A percentile compares a stretch with the other conserved stretches of the same genome.
These are phyloP conservation scores for Eumerus sabulonum DNA, from an alignment of 2,888 invertebrate genomes.

Conservation along the genomic window DNA sequence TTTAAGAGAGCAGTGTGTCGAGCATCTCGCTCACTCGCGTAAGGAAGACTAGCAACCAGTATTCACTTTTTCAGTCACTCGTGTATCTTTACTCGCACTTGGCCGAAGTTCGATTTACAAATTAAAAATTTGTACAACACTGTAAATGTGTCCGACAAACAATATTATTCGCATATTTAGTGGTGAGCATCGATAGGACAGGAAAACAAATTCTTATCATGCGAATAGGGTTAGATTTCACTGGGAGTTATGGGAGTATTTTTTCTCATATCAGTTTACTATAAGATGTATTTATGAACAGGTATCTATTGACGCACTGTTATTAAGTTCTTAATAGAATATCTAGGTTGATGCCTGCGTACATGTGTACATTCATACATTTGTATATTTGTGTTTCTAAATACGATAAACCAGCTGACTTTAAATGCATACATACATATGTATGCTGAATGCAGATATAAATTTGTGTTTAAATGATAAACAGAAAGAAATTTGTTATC, in stretches of 20 bases:
- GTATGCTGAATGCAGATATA: too few relatives aligned
- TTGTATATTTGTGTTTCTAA: background rate
- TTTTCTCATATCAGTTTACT: too few relatives aligned
- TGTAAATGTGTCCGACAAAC: slow-evolving; percentile 23
- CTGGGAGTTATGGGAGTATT: too few relatives aligned
- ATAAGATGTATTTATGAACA: too few relatives aligned
- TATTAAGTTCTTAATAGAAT: too few relatives aligned
- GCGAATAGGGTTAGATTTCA: slow-evolving; percentile 12
- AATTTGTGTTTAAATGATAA: too few relatives aligned
- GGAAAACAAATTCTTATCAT: slow-evolving; percentile 37
- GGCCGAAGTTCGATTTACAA: slow-evolving; percentile 20
- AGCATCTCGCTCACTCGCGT: slow-evolving; percentile 40
- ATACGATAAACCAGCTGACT: background rate
- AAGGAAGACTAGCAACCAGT: background rate
- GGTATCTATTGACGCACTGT: too few relatives aligned
- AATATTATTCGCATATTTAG: slow-evolving; percentile 1
- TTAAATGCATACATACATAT: too few relatives aligned
- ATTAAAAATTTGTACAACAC: slow-evolving; percentile 1
- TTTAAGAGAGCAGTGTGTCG: slow-evolving; percentile 32
- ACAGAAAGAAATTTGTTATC: too few relatives aligned
- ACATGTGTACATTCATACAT: background rate
- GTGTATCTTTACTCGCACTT: slow-evolving; percentile 14
- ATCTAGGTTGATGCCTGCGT: background rate
- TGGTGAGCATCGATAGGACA: background rate
- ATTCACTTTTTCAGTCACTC: slow-evolving; percentile 62